These are phyloP conservation scores for Narcine bancroftii DNA, from an alignment of 2,113 vertebrate species.

Conservation along the genomic window DNA sequence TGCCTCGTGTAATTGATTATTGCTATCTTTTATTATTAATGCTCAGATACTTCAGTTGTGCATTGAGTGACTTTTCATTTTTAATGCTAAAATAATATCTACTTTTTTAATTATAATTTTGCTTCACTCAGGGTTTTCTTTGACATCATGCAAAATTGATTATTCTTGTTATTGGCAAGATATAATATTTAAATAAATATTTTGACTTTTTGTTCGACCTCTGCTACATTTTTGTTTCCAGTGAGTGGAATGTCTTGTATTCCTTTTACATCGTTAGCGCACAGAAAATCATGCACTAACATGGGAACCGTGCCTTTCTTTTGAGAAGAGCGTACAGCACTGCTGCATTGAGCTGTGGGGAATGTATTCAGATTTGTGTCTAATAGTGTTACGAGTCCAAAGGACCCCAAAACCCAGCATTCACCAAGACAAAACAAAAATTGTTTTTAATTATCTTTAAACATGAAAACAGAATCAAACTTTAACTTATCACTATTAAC, in stretches of 20 bases:
- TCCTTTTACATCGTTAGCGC: not conserved
- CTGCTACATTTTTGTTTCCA: not conserved
- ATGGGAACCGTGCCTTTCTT: too few relatives aligned
- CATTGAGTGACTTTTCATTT: not conserved
- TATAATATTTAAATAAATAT: slow-evolving; percentile 27
- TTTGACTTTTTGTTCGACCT: not conserved
- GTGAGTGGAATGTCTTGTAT: not conserved
- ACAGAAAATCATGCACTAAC: too few relatives aligned
- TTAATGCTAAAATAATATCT: not conserved
- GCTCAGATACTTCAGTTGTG: not conserved
- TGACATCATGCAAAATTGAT: slow-evolving; percentile 7
- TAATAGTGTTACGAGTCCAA: too few relatives aligned
- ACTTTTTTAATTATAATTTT: slow-evolving; percentile 10
- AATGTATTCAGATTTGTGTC: too few relatives aligned
- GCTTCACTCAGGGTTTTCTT: not conserved
- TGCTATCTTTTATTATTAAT: not conserved
- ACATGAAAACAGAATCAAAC: too few relatives aligned
- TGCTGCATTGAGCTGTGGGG: too few relatives aligned
- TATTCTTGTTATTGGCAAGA: slow-evolving; percentile 25
- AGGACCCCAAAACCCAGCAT: too few relatives aligned
- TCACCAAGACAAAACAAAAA: too few relatives aligned
- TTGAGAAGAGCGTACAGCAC: too few relatives aligned
- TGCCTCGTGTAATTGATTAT: not conserved
- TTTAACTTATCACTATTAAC: too few relatives aligned
- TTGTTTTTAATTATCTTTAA: too few relatives aligned